A percentile compares a stretch with the other conserved stretches of the same genome.
Conservation (phyloP, 2,797 vertebrate species). For the Falco columbarius region DNA sequence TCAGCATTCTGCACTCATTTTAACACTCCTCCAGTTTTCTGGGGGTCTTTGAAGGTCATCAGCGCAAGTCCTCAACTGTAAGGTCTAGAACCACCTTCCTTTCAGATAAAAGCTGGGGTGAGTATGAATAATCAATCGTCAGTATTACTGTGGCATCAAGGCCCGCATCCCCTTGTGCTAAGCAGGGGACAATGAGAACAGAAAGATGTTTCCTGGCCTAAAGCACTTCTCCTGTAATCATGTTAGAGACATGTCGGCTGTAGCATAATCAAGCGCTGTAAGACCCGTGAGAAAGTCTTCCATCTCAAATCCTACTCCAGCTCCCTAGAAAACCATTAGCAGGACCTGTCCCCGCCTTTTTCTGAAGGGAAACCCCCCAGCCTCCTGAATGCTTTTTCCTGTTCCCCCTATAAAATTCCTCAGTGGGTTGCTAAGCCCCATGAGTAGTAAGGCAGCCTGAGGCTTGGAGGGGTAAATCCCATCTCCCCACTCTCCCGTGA, state of each 20-base stretch:
- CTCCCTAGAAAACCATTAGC: background rate
- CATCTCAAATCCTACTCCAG: background rate
- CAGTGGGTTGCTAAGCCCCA: background rate
- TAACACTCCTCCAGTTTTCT: background rate
- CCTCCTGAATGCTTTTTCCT: background rate
- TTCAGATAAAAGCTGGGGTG: background rate
- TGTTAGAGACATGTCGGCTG: background rate
- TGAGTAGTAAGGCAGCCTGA: background rate
- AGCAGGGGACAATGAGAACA: background rate
- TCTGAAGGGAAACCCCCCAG: background rate
- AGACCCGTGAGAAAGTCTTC: conserved; percentile 24
- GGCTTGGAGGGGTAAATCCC: background rate
- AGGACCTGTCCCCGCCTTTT: background rate
- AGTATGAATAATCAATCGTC: background rate
- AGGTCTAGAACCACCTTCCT: background rate
- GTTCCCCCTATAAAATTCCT: background rate
- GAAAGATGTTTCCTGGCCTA: conserved; percentile 6
- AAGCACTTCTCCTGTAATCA: background rate
- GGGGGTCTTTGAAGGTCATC: background rate
- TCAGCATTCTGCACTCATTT: background rate
- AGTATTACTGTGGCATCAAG: background rate
- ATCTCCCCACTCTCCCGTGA: background rate
- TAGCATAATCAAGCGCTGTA: background rate
- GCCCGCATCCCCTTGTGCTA: background rate
- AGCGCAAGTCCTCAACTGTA: background rate